Conservation (phyloP, 2,888 invertebrate genomes). For the Ethmia dodecea region DNA sequence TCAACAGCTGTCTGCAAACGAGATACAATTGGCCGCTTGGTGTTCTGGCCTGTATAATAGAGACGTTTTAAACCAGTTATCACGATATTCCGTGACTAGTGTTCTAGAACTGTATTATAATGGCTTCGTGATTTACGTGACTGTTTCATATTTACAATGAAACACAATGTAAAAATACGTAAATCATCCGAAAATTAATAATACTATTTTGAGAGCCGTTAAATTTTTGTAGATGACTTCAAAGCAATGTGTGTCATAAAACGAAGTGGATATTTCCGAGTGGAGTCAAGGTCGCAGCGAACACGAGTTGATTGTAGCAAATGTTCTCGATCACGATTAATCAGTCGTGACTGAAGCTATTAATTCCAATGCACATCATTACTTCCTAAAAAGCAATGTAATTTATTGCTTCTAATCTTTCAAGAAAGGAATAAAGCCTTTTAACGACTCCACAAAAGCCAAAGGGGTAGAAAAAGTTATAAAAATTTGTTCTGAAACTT, state of each 20-base stretch:
- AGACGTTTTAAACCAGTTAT: constrained; percentile 40
- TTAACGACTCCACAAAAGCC: neutral
- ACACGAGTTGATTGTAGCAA: constrained; percentile 30
- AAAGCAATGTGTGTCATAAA: constrained; percentile 7
- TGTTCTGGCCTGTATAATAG: constrained; percentile 38
- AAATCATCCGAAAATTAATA: constrained; percentile 2
- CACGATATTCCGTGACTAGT: constrained; percentile 36
- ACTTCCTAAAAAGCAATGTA: constrained; percentile 14
- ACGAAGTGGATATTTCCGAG: constrained; percentile 23
- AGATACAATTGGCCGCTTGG: constrained; percentile 51
- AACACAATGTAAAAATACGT: neutral
- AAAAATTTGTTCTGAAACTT: neutral
- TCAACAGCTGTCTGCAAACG: constrained; percentile 50
- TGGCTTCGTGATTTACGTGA: constrained; percentile 24
- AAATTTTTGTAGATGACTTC: constrained; percentile 1
- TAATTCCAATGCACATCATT: constrained; percentile 21
- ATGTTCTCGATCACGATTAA: constrained; percentile 27
- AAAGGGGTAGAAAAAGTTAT: neutral
- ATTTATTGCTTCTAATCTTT: constrained; percentile 14
- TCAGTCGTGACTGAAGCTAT: constrained; percentile 29
- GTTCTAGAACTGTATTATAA: constrained; percentile 22
- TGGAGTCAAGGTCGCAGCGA: constrained; percentile 36
- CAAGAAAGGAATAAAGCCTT: neutral
- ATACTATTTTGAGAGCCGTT: constrained; percentile 1
- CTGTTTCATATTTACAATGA: constrained; percentile 11